Evolutionary conservation across 2,888 invertebrate species (phyloP).

Genomic region (Philaethria dido): DNA sequence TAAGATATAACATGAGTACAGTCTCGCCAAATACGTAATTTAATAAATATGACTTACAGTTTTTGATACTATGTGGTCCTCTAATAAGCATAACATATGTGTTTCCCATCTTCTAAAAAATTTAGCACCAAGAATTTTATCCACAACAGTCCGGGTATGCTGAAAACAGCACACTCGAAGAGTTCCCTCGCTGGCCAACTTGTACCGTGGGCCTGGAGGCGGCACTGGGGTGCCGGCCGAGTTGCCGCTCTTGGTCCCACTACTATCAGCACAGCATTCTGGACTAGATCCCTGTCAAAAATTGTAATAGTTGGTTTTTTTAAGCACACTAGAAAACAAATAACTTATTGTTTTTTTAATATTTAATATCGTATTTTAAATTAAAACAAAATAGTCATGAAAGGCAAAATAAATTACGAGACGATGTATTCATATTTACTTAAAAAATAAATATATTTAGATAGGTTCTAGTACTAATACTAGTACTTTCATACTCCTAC

Average conservation of each 20-base stretch:
- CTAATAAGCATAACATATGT: constrained; percentile 87
- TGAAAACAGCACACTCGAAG: constrained; percentile 90
- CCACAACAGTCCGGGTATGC: constrained; percentile 90
- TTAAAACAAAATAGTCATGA: too few relatives aligned
- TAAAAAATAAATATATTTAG: too few relatives aligned
- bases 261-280: constrained; percentile 77
- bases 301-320: constrained; percentile 23
- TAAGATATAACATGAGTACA: neutral
- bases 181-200: constrained; percentile 88
- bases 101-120: constrained; percentile 91
- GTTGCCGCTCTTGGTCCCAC: constrained; percentile 67
- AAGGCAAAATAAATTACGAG: too few relatives aligned
- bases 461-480: too few relatives aligned
- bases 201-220: constrained; percentile 85
- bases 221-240: constrained; percentile 66
- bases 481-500: too few relatives aligned
- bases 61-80: constrained; percentile 87
- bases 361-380: too few relatives aligned
- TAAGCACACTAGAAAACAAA: neutral
- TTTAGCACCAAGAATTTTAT: constrained; percentile 90
- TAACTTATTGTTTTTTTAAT: too few relatives aligned
- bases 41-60: constrained; percentile 83
- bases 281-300: constrained; percentile 79
- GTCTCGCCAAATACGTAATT: neutral
- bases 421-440: too few relatives aligned